Base-by-base conservation (phyloP, 2,797 vertebrate species). In the Phylloscopus collybita region DNA sequence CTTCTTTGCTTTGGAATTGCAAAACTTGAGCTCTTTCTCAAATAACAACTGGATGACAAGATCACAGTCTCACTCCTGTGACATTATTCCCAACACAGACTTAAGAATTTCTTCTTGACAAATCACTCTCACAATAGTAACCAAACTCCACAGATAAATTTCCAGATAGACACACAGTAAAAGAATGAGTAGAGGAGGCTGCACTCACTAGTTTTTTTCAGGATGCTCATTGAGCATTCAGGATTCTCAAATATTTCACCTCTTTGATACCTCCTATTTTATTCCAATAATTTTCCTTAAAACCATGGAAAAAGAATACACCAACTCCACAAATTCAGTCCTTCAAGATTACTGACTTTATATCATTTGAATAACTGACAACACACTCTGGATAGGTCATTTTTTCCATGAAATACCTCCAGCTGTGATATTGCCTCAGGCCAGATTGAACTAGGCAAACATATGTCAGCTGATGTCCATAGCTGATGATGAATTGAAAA, bases 321-420 rank as follows among this genome's bases (percentile, higher is more conserved):
- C 14, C 5, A 42, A 36, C 0, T 1, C 30, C 69, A 85, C 38
- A 86, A 32, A 85, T 83, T 71, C 56, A 78, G 16, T 76, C 89
- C 19, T 89, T 94, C 65, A 73, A 82, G 25, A 34, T 65, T 72
- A 69, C 64, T 5, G 2, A 71, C 32, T 74, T 80, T 61, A 20
- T 51, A 61, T 57, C 20, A 51, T 69, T 91, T 91, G 30, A 85
- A 49, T 78, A 93, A 87, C 38, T 65, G 81, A 94, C 34, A 69
- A 11, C 50, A 40, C 21, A 47, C 20, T 64, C 61, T 10, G 13
- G 17, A 88, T 61, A 72, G 45, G 65, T 78, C 6, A 59, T 90
- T 78, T 92, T 89, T 94, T 91, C 89, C 53, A 27, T 80, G 2
- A 94, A 96, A 93, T 78, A 67, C 57, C 74, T 96, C 84, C 84